Evolutionary conservation across 2,888 invertebrate genomes (phyloP), one percentile per base, ranked within the genome.

Genomic region (Drosophila emarginata): DNA sequence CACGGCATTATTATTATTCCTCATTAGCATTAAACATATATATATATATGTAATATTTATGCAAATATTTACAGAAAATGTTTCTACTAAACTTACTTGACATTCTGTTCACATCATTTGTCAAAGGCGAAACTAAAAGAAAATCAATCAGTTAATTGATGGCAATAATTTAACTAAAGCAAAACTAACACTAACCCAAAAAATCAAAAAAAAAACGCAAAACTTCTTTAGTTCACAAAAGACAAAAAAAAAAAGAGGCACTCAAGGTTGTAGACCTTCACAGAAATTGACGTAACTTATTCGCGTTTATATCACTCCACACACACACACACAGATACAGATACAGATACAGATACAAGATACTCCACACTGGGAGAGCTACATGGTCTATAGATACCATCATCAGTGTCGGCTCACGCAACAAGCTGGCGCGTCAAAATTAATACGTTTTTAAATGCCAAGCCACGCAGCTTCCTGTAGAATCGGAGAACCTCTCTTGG

Each of bases 371-470:
- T 21, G 45, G 45, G 45, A 45, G 45, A 45, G 9, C 45, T 45
- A 18, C 45, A 21, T 45, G 45, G 45, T 32, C 45, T 65, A 84
- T 79, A 81, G 80, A 80, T 87, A 81, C 88, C 88, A 81, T 81
- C 81, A 81, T 85, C 88, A 81, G 74, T 67, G 67, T 57, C 69
- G 64, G 62, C 72, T 78, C 67, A 83, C 69, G 62, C 67, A 40
- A 57, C 45, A 68, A 67, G 64, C 77, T 67, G 83, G 75, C 86
- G 81, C 86, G 88, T 88, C 82, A 88, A 88, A 88, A 83, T 83
- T 83, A 83, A 83, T 83, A 83, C 82, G 88, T 86, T 83, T 83
- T 83, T 83, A 83, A 83, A 83, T 83, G 88, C 78, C 88, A 83
- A 83, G 69, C 82, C 78, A 84, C 82, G 84, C 87, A 82, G 82